Evolutionary conservation across 2,797 vertebrate genomes (phyloP).

Genomic region (Gephyroberyx darwinii): DNA sequence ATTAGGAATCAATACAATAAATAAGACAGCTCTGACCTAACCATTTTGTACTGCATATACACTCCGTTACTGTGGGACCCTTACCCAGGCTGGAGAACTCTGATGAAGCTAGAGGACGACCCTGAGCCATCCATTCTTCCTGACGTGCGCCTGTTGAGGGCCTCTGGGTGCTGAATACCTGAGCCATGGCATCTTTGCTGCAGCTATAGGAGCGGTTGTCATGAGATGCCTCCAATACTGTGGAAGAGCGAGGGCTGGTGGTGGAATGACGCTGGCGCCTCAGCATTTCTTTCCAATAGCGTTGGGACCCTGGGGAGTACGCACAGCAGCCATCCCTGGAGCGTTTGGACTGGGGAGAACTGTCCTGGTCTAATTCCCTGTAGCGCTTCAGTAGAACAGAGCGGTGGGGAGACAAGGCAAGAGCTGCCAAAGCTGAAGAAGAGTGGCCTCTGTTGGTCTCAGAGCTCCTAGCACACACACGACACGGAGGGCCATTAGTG

Average conservation of each 20-base stretch:
- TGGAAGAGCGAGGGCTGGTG: not conserved
- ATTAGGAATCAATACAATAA: too few species aligned
- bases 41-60: not conserved
- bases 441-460: conserved; percentile 31
- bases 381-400: conserved; percentile 72
- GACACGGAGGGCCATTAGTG: conserved; percentile 49
- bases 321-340: conserved; percentile 45
- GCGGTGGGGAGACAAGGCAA: conserved; percentile 72
- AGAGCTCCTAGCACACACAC: conserved; percentile 49
- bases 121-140: conserved; percentile 19
- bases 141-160: conserved; percentile 4
- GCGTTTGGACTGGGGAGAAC: conserved; percentile 68
- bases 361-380: conserved; percentile 50
- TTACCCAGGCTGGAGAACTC: conserved; percentile 48
- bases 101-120: not conserved
- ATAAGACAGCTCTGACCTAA: too few species aligned
- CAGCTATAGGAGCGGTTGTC: conserved; percentile 32
- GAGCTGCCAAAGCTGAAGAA: conserved; percentile 56
- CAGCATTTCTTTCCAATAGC: conserved; percentile 44
- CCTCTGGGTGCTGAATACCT: conserved; percentile 13
- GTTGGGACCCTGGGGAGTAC: conserved; percentile 68
- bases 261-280: not conserved
- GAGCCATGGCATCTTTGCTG: conserved; percentile 19
- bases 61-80: not conserved
- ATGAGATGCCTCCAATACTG: conserved; percentile 1